phyloP scores from a whole-genome alignment of 2,113 vertebrate genomes.

The Macrotus californicus region DNA sequence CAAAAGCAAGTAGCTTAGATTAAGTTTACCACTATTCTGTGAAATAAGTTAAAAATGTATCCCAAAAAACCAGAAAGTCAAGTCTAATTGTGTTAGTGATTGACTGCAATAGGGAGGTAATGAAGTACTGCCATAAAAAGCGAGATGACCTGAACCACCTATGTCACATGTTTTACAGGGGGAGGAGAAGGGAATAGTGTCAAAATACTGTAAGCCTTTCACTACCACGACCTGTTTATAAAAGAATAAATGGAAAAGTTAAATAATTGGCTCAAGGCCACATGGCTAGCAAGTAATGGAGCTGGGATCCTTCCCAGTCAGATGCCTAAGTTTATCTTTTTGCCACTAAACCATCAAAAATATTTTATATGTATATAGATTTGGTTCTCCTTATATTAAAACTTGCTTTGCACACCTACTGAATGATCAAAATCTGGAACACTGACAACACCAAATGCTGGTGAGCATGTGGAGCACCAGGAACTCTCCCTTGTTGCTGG shows the following conservation, averaged over 20 bases:
- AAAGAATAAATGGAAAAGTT: neutral
- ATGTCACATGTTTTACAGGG: neutral
- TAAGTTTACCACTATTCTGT: neutral
- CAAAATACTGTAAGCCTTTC: neutral
- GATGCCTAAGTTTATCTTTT: constrained; percentile 9
- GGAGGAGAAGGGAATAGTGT: neutral
- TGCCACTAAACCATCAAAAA: neutral
- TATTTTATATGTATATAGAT: neutral
- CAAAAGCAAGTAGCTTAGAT: neutral
- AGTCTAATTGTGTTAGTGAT: neutral
- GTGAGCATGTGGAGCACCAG: neutral
- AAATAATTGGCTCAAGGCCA: neutral
- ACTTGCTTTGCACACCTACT: neutral
- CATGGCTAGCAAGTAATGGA: neutral
- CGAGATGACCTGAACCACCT: neutral
- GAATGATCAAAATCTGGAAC: neutral
- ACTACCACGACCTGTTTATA: neutral
- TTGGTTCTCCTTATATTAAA: neutral
- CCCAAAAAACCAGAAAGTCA: neutral
- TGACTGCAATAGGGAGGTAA: neutral
- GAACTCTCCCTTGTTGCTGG: too few species aligned
- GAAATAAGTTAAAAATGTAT: neutral
- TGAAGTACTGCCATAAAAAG: neutral
- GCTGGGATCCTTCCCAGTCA: neutral
- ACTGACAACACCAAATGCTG: neutral